Evolutionary conservation across 2,113 vertebrate species (phyloP), one percentile per base, ranked within the genome.

Genomic region (Accipiter cooperii): DNA sequence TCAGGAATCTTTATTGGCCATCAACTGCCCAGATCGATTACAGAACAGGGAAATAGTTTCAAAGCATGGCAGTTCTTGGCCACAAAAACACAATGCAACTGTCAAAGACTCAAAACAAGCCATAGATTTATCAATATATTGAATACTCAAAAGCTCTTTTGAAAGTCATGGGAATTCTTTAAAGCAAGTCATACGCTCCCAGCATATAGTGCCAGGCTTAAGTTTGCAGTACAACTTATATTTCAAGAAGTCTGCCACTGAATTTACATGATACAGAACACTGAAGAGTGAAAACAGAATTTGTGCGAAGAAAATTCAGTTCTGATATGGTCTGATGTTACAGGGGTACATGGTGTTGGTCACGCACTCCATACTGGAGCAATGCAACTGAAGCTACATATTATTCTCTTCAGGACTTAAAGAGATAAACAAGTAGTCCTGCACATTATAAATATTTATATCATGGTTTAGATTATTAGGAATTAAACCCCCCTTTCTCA

Each of bases 281-380:
- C 33, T 42, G 52, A 78, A 71, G 26, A 65, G 34, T 60, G 31
- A 60, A 87, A 87, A 54, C 8, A 38, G 51, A 70, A 57, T 46
- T 8, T 33, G 5, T 31, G 44, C 63, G 46, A 46, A 69, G 54
- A 75, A 80, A 76, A 46, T 70, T 74, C 13, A 33, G 20, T 63
- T 79, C 42, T 52, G 49, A 74, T 25, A 17, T 18, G 17, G 36
- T 60, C 34, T 60, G 31, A 34, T 79, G 22, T 60, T 73, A 60
- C 22, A 49, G 40, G 8, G 13, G 21, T 55, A 15, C 18, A 40
- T 0, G 0, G 6, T 10, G 4, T 42, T 20, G 8, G 38, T 83
- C 29, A 68, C 79, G 47, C 17, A 52, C 34, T 57, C 42, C 33
- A 14, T 34, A 36, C 33, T 44, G 12, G 7, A 83, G 40, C 33